Base-by-base conservation (phyloP, 2,797 vertebrate genomes). In the Rallus crepitans region DNA sequence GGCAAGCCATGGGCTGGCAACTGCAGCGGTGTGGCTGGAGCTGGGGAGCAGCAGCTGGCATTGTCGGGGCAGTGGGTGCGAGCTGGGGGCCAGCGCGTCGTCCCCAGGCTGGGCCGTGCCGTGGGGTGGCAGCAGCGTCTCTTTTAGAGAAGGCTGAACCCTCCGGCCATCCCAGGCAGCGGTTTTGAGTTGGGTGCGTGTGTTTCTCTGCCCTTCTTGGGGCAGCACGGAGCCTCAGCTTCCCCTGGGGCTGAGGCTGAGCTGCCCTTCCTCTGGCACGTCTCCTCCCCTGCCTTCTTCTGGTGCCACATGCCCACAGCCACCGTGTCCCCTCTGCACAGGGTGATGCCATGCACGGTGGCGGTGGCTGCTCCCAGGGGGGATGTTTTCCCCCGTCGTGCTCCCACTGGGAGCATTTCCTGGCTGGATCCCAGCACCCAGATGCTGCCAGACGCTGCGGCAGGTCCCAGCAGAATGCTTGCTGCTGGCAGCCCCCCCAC, bases 41-140 rank as follows among this genome's bases (percentile, higher is more conserved):
- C 73, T 11, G 7, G 40, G 66, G 37, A 66, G 42, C 19, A 4
- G 53, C 63, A 9, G 35, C 45, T 9, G 4, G 4, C 56, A 24
- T 9, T 0, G 0, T 15, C 0, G 1, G 33, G 55, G 52, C 23
- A 9, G 53, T 0, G 3, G 27, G 31, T 33, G 2, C 1, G 3
- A 79, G 82, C 17, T 11, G 6, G 60, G 45, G 61, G 9, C 40
- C 21, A 12, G 16, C 6, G 21, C 47, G 3, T 35, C 2, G 2
- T 69, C 76, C 55, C 52, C 23, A 18, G 3, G 33, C 55, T 12
- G 73, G 40, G 48, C 37, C 0, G 0, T 20, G 68, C 23, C 40
- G 17, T 5, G 5, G 17, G 30, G 33, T 1, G 2, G 64, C 77
- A 17, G 18, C 40, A 45, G 60, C 53, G 50, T 21, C 68, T 73